A percentile compares a stretch with the other conserved stretches of the same genome.
Conservation (phyloP, 2,797 vertebrate genomes). For the Schizothorax lantsangensis region DNA sequence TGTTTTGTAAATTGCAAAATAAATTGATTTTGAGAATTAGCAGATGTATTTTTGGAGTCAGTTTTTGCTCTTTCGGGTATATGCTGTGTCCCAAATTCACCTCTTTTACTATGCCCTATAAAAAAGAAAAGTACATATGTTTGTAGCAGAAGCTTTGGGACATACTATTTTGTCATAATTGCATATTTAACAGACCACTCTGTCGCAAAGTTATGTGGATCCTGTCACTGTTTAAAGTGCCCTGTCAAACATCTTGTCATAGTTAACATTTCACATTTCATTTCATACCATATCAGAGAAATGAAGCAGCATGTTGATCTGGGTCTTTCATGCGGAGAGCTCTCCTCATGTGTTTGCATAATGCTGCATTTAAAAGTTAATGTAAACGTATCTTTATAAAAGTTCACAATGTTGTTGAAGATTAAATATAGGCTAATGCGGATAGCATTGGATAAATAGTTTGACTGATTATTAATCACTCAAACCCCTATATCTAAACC, state of each 20-base stretch:
- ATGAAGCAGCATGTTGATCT: background rate
- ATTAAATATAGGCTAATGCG: background rate
- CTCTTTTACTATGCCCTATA: background rate
- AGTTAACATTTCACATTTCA: background rate
- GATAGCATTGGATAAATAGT: background rate
- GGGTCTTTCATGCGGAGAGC: background rate
- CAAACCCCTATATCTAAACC: background rate
- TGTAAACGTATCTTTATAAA: background rate
- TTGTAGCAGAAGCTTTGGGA: background rate
- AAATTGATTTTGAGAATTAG: slow-evolving; percentile 19
- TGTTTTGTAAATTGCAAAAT: background rate
- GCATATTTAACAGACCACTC: background rate
- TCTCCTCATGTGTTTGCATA: background rate
- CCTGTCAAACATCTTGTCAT: background rate
- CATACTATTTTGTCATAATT: background rate
- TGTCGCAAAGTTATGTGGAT: background rate
- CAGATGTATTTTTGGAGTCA: background rate
- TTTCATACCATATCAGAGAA: background rate
- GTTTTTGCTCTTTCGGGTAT: background rate
- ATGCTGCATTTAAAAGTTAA: background rate
- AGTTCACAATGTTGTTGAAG: background rate
- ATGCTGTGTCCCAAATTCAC: background rate
- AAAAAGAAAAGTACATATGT: background rate
- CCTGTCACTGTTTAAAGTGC: background rate
- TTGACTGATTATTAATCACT: background rate